phyloP scores from a whole-genome alignment of 92 coral and sea anemone species.

The Siderastrea siderea region DNA sequence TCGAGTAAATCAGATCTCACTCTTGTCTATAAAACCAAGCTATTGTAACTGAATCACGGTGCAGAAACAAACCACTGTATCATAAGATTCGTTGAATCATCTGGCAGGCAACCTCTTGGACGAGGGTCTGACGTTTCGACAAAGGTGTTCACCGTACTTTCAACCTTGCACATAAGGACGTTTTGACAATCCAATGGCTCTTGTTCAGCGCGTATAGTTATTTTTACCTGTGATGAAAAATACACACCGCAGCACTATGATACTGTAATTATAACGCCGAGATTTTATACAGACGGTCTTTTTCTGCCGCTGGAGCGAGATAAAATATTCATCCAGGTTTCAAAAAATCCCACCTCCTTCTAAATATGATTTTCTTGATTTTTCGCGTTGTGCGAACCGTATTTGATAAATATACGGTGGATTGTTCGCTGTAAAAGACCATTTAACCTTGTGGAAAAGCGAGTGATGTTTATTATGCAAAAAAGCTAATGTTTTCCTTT shows the following conservation, averaged over 20 bases:
- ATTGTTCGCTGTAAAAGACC: conserved; percentile 13
- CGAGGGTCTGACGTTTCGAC: not conserved
- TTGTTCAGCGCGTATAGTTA: conserved; percentile 5
- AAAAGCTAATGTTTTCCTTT: conserved; percentile 49
- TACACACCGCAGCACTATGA: conserved; percentile 16
- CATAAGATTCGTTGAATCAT: not conserved
- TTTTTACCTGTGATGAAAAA: conserved; percentile 12
- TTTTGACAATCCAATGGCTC: not conserved
- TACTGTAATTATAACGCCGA: conserved; percentile 11
- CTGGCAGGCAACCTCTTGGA: not conserved
- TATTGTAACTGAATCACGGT: not conserved
- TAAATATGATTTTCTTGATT: not conserved
- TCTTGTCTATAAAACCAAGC: conserved; percentile 1
- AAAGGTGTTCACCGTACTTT: not conserved
- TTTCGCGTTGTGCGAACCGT: not conserved
- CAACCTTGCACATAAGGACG: not conserved
- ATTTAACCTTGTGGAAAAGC: conserved; percentile 28
- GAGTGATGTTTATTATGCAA: conserved; percentile 58
- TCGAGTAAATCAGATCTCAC: not conserved
- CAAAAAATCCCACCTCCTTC: not conserved
- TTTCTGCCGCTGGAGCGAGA: not conserved
- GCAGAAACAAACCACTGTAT: not conserved
- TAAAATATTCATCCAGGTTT: not conserved
- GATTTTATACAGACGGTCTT: conserved; percentile 34
- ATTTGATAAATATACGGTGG: not conserved